Percentiles rank a stretch among this genome's conserved stretches.
Evolutionary conservation across 53 echinoderm and acorn worm species (phyloP).

Genomic region (Henricia sp.): DNA sequence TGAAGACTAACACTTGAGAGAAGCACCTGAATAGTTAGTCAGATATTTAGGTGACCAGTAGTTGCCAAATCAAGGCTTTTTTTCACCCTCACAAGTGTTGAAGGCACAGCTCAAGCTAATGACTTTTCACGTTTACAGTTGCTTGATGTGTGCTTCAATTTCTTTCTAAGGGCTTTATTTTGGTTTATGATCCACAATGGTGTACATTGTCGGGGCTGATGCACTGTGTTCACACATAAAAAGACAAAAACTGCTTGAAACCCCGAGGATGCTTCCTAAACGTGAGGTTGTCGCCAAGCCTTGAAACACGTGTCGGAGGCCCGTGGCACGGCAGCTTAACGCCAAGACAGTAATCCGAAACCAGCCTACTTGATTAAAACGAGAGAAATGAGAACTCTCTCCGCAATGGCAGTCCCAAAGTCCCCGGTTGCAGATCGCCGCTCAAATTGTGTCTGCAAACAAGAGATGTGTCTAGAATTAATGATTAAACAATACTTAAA

Average conservation of each 20-base stretch:
- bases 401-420: neutral
- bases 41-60: too few relatives aligned
- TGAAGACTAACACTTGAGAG: too few relatives aligned
- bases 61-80: too few relatives aligned
- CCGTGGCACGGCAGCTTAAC: conserved; percentile 8
- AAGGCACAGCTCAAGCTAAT: too few relatives aligned
- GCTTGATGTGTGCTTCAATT: too few relatives aligned
- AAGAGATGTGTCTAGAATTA: conserved; percentile 64
- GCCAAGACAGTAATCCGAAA: conserved; percentile 44
- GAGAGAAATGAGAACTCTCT: neutral
- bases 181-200: too few relatives aligned
- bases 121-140: too few relatives aligned
- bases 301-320: conserved; percentile 47
- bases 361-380: conserved; percentile 50
- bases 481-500: conserved; percentile 69
- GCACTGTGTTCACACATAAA: conserved; percentile 39
- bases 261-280: conserved; percentile 22
- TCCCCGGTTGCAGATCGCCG: neutral
- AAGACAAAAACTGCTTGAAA: neutral
- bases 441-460: conserved; percentile 63
- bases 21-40: too few relatives aligned
- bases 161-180: too few relatives aligned
- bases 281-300: conserved; percentile 40
- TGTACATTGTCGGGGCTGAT: too few relatives aligned
- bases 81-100: too few relatives aligned